phyloP scores from a whole-genome alignment of 2,113 vertebrate genomes.

The Cathartes aura region DNA sequence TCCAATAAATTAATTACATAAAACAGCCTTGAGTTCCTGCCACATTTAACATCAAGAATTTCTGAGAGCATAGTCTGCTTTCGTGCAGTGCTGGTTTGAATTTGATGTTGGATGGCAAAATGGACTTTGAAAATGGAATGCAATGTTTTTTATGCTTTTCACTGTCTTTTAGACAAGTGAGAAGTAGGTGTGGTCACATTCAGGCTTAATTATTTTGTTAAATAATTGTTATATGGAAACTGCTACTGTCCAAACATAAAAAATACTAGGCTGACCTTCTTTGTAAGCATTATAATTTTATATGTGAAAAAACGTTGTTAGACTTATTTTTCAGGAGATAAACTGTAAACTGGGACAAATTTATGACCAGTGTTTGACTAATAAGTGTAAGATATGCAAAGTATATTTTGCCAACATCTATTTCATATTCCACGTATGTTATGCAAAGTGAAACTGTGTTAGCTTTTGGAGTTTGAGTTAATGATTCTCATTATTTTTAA shows the following conservation, averaged over 20 bases:
- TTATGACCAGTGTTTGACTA: not conserved
- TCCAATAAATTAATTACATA: not conserved
- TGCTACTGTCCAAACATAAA: not conserved
- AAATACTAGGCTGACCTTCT: not conserved
- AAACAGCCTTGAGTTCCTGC: not conserved
- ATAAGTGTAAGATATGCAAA: not conserved
- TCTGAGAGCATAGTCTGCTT: not conserved
- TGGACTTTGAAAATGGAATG: not conserved
- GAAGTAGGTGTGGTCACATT: not conserved
- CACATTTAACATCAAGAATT: not conserved
- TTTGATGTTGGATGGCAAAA: not conserved
- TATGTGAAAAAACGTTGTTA: not conserved
- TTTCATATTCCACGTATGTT: not conserved
- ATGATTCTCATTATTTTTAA: constrained; percentile 15
- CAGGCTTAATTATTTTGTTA: not conserved
- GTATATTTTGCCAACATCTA: not conserved
- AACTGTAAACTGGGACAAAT: not conserved
- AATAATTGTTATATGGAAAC: not conserved
- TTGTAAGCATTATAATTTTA: not conserved
- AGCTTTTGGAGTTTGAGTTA: not conserved
- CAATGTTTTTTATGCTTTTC: not conserved
- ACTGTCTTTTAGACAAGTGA: not conserved
- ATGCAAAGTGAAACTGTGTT: not conserved
- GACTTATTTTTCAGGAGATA: not conserved
- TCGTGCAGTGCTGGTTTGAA: not conserved